Conservation (phyloP, 1,140 invertebrate genomes). For the Manduca sexta region DNA sequence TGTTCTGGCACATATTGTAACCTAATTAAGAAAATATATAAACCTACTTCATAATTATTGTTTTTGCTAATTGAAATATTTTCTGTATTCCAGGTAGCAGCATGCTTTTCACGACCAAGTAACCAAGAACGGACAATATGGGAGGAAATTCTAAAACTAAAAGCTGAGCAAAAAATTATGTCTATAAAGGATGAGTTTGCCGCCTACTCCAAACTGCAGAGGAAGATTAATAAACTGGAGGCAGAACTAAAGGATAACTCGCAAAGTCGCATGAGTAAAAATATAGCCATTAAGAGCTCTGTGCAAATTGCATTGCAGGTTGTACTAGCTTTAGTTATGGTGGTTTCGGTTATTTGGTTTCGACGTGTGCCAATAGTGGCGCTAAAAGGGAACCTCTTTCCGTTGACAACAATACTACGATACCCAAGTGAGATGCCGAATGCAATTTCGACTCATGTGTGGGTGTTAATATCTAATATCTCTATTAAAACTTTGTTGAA, state of each 20-base stretch:
- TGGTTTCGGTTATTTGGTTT: conserved; percentile 57
- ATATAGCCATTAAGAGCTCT: conserved; percentile 49
- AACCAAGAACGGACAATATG: conserved; percentile 47
- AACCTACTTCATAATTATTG: not conserved
- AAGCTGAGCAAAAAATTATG: conserved; percentile 49
- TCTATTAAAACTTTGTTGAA: conserved; percentile 55
- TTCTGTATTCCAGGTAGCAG: conserved; percentile 47
- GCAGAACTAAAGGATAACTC: conserved; percentile 47
- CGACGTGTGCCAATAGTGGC: conserved; percentile 57
- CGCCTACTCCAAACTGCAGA: conserved; percentile 65
- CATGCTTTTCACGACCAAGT: conserved; percentile 50
- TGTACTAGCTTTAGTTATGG: conserved; percentile 40
- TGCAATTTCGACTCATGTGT: conserved; percentile 62
- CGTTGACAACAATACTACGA: conserved; percentile 47
- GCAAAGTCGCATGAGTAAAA: conserved; percentile 46
- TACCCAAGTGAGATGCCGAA: conserved; percentile 63
- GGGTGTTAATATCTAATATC: conserved; percentile 64
- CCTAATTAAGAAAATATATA: too few species aligned
- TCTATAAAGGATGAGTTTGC: conserved; percentile 72
- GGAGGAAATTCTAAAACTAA: conserved; percentile 50
- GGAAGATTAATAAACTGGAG: conserved; percentile 62
- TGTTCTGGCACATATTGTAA: too few species aligned
- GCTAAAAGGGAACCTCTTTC: conserved; percentile 55
- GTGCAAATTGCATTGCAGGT: conserved; percentile 51
- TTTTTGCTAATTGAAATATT: not conserved